Evolutionary conservation across 2,888 invertebrate genomes (phyloP), one percentile per base, ranked within the genome.

Genomic region (Hypena proboscidalis): DNA sequence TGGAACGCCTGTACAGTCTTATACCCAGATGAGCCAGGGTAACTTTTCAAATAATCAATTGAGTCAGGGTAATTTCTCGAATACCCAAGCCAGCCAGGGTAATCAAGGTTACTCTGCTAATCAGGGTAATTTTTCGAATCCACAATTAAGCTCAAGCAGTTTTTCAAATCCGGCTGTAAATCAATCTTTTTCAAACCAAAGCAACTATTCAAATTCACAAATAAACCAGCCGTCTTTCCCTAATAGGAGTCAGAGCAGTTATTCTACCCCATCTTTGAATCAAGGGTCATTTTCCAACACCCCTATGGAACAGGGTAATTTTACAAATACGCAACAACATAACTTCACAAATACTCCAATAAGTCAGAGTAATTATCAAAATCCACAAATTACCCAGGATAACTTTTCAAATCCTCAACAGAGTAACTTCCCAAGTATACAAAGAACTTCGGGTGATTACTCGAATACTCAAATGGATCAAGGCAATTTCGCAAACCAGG

Each of bases 1-100:
- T 40, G 66, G 70, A 5, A 63, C 45, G 0, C 58, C 59, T 0
- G 52, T 61, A 33, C 55, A 38, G 6, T 37, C 43, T 17, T 17
- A 10, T 4, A 44, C 32, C 1, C 36, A 35, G 10, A 36, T 34
- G 17, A 36, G 38, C 27, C 60, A 55, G 6, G 29, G 36, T 3
- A 25, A n/a, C 20, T 49, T 42, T 11, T 33, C 25, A 30, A 58
- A 44, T 17, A 8, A 31, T 2, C 44, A 27, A 4, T 21, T 26
- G 32, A 19, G 11, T 4, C 41, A 34, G 14, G 5, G 13, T 11
- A 27, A 13, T 17, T 17, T 4, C 5, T 17, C 17, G 3, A 17
- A 10, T 4, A 40, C 11, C 2, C 20, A 19, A 21, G 20, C 15
- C 10, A 14, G 23, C 26, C 52, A 46, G 7, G 31, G 40, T 1